A percentile compares a stretch with the other conserved stretches of the same genome.
These are phyloP conservation scores for Boleophthalmus pectinirostris DNA, from an alignment of 2,113 vertebrate genomes.

Conservation along the genomic window DNA sequence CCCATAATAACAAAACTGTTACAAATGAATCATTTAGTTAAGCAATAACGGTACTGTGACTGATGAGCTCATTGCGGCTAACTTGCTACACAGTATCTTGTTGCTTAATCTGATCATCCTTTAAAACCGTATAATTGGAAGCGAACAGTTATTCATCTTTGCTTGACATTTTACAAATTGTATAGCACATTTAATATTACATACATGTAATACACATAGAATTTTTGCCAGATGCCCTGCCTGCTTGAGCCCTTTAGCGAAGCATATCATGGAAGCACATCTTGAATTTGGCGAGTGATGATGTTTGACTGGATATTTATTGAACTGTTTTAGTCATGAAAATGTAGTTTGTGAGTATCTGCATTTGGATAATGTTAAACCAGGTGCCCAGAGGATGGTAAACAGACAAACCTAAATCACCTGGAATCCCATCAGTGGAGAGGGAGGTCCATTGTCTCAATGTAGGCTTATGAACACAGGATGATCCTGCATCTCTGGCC, in stretches of 20 bases:
- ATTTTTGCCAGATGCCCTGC: too few relatives aligned
- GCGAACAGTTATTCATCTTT: too few relatives aligned
- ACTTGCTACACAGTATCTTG: conserved; percentile 7
- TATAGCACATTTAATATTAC: too few relatives aligned
- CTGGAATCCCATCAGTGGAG: neutral
- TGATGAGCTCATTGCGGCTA: neutral
- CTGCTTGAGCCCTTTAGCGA: too few relatives aligned
- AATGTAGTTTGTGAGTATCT: neutral
- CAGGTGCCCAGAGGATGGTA: neutral
- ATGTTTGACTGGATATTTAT: too few relatives aligned
- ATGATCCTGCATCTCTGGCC: conserved; percentile 6
- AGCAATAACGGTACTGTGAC: neutral
- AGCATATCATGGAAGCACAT: too few relatives aligned
- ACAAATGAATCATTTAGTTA: neutral
- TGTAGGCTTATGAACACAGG: neutral
- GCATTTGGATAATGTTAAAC: neutral
- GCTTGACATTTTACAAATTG: too few relatives aligned
- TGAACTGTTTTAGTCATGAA: neutral
- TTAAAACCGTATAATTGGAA: neutral
- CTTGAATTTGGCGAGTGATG: too few relatives aligned
- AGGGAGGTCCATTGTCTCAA: neutral
- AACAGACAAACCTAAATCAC: neutral
- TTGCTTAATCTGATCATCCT: neutral
- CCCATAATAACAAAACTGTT: neutral
- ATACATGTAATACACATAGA: too few relatives aligned